Base-by-base conservation (phyloP, 1,140 invertebrate species). In the Lordiphosa mommai region DNA sequence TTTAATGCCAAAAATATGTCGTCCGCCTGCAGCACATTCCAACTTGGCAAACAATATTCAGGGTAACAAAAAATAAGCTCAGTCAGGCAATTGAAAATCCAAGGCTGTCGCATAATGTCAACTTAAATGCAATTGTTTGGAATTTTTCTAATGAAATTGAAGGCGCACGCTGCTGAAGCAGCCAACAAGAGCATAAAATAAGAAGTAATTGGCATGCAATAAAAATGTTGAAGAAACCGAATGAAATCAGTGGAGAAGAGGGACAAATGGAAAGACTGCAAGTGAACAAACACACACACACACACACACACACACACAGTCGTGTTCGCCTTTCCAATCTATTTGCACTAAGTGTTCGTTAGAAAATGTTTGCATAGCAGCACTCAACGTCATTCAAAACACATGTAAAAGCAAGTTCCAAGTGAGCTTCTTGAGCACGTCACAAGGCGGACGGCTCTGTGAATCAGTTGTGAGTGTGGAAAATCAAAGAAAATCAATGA, bases 401-500 rank as follows among this genome's bases (percentile, higher is more conserved):
- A 84, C 67, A 82, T 82, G 77, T 84, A 80, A 80, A 80, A 48
- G 34, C 51, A 40, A 49, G 13, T 44, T 55, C 34, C 56, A 72
- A 47, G 56, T 57, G 67, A 40, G 61, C 40, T 69, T 30, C 55
- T 65, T 69, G 64, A 61, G 65, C 53, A 33, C 29, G n/a, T 23
- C 20, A 23, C 20, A 23, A 16, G 34, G 17, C 4, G 32, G 27
- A 47, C 44, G 13, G 29, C 7, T 10, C 12, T 29, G 36, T 32
- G 16, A 38, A 51, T 43, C 55, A n/a, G n/a, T n/a, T n/a, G n/a
- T 51, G 69, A 55, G 36, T 44, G 40, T 46, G 53, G 67, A 56
- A 84, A 82, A 82, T 82, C 77, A 82, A 82, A 82, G 77, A 82
- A 84, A 84, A 84, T 84, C 77, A 84, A 84, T 84, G 77, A 72